Percentiles rank a stretch among this genome's conserved stretches.
Evolutionary conservation across 2,113 vertebrate genomes (phyloP).

Genomic region (Lates calcarifer): DNA sequence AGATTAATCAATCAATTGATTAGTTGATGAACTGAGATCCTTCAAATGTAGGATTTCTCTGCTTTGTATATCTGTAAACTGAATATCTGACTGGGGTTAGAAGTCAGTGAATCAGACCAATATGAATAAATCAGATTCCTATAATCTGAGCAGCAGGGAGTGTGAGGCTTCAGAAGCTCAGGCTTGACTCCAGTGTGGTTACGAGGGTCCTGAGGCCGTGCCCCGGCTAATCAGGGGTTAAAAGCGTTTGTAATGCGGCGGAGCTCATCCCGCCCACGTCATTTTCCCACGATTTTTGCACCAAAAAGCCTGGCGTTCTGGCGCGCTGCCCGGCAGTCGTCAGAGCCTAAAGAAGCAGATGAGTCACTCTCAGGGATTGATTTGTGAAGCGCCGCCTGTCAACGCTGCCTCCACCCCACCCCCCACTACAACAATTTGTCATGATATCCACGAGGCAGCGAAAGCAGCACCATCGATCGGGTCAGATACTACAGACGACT

Average conservation of each 20-base stretch:
- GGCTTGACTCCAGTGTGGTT: background rate
- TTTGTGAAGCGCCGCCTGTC: slow-evolving; percentile 56
- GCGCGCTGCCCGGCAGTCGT: slow-evolving; percentile 58
- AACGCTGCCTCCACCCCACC: slow-evolving; percentile 5
- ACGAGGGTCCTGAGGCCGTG: slow-evolving; percentile 28
- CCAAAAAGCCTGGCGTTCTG: slow-evolving; percentile 58
- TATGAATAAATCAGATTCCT: too few relatives aligned
- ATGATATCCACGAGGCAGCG: slow-evolving; percentile 28
- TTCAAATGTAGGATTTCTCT: too few relatives aligned
- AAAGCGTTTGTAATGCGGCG: slow-evolving; percentile 34
- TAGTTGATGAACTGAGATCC: too few relatives aligned
- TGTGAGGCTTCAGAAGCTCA: background rate
- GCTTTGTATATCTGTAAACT: too few relatives aligned
- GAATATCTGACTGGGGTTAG: too few relatives aligned
- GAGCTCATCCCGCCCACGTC: slow-evolving; percentile 42
- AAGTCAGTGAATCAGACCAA: too few relatives aligned
- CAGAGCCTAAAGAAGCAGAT: slow-evolving; percentile 59
- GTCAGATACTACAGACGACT: background rate
- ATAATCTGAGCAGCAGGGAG: too few relatives aligned
- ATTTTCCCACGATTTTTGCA: slow-evolving; percentile 29
- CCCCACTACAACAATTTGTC: slow-evolving; percentile 17
- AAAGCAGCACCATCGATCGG: background rate
- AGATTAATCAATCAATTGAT: too few relatives aligned
- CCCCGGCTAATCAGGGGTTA: slow-evolving; percentile 41
- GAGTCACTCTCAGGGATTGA: slow-evolving; percentile 59